Evolutionary conservation across 2,888 invertebrate species (phyloP).

Genomic region (Tanypteryx hageni): DNA sequence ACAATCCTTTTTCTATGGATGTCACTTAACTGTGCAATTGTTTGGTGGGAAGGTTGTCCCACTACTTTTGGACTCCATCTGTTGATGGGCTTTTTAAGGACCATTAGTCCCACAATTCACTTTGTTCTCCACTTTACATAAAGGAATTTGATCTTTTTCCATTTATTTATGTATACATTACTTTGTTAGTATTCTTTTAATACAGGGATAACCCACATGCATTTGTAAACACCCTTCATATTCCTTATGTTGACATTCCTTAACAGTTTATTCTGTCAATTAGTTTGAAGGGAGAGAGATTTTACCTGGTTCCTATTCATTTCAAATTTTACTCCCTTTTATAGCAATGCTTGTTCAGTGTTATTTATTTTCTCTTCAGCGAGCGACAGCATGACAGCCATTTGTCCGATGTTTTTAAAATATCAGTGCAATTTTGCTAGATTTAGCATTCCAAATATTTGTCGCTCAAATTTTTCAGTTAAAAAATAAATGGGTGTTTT

Average conservation of each 20-base stretch:
- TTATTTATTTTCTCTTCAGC: neutral
- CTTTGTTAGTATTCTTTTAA: constrained; percentile 30
- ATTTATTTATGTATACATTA: constrained; percentile 35
- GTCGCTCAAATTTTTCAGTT: neutral
- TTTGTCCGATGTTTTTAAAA: neutral
- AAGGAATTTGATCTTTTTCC: constrained; percentile 28
- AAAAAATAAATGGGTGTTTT: neutral
- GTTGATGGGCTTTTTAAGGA: constrained; percentile 42
- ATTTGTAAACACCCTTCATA: constrained; percentile 56
- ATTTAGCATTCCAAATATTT: constrained; percentile 40
- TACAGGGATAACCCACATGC: constrained; percentile 18
- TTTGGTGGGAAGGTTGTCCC: constrained; percentile 20
- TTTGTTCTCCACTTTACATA: constrained; percentile 45
- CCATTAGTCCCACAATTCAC: constrained; percentile 26
- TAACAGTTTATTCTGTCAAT: neutral
- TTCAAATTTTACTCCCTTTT: neutral
- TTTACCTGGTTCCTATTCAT: constrained; percentile 35
- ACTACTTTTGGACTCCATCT: constrained; percentile 57
- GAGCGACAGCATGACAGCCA: neutral
- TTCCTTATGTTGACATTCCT: constrained; percentile 59
- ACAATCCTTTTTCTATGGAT: constrained; percentile 33
- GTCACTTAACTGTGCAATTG: constrained; percentile 29
- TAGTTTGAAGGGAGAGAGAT: constrained; percentile 37
- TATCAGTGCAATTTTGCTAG: constrained; percentile 42
- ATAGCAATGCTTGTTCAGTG: neutral